Base-by-base conservation (phyloP, 2,888 invertebrate genomes). In the Galerucella pusilla region DNA sequence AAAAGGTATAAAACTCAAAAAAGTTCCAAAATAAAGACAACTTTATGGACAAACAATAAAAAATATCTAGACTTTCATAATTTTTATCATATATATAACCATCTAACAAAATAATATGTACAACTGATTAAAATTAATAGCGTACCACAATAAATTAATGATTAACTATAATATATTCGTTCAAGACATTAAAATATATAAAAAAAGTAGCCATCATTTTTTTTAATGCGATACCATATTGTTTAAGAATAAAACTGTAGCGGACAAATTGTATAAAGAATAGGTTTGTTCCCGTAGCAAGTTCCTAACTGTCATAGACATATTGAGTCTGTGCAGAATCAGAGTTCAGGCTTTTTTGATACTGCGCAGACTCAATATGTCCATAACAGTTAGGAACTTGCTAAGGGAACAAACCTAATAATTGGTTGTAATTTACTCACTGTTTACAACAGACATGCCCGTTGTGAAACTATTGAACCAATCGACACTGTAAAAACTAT, bases 11-110 rank as follows among this genome's bases (percentile, higher is more conserved):
- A 5, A 4, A 5, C 6, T 35, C 35, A 28, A 28, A 2, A 28
- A 28, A 20, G 57, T 65, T 46, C 16, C 28, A 6, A 46, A 49
- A 65, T 65, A 65, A 65, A 65, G 42, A 16, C 6, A 64, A 16
- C 45, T 64, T 64, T 64, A 64, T 64, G 16, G 42, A 64, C 64
- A 64, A 64, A 63, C n/a, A 63, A 64, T 64, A 61, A 61, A 64
- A 64, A 63, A 64, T 46, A 45, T 5, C 46, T 65, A 20, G 46
- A n/a, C 20, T 57, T 16, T 63, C 35, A n/a, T 65, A 12, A 12
- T 65, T 65, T 65, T n/a, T 65, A 45, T 45, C 20, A 20, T 20
- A 20, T 2, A 65, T 45, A 20, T 65, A 65, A 46, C 64, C 46
- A 46, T 46, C 11, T 65, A 65, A 45, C 45, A 65, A 45, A 45